Percentiles rank a stretch among this genome's conserved stretches.
Evolutionary conservation across 2,797 vertebrate species (phyloP).

Genomic region (Catostomus latipinnis): DNA sequence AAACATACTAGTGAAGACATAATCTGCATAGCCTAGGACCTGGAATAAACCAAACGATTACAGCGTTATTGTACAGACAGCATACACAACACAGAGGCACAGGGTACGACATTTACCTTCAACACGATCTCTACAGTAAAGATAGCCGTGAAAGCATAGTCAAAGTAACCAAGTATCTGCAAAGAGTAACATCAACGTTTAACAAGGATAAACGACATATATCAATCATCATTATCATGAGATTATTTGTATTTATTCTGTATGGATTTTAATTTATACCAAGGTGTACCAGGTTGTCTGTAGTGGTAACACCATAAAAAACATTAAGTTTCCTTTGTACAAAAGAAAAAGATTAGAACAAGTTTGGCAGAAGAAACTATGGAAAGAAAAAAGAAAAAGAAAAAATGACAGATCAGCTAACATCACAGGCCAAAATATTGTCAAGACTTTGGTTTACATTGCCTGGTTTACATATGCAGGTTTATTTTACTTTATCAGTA

Average conservation of each 20-base stretch:
- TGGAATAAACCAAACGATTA: constrained; percentile 91
- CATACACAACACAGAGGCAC: constrained; percentile 78
- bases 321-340: not conserved
- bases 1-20: constrained; percentile 93
- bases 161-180: constrained; percentile 94
- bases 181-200: constrained; percentile 86
- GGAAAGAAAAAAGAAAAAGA: not conserved
- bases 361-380: too few species aligned
- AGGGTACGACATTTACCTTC: constrained; percentile 86
- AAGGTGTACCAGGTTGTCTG: constrained; percentile 52
- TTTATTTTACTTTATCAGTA: not conserved
- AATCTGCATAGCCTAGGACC: constrained; percentile 91
- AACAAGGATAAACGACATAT: constrained; percentile 70
- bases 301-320: constrained; percentile 37
- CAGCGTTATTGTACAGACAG: constrained; percentile 86
- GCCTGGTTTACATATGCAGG: not conserved
- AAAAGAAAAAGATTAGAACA: constrained; percentile 29
- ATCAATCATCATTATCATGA: constrained; percentile 5
- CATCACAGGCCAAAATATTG: not conserved
- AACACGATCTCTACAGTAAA: constrained; percentile 93
- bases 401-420: not conserved
- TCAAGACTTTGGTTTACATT: too few species aligned
- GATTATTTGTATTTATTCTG: not conserved
- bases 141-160: constrained; percentile 94
- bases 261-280: not conserved